These are phyloP conservation scores for Melanostigma gelatinosum DNA, from an alignment of 2,113 vertebrate species.

Conservation along the genomic window DNA sequence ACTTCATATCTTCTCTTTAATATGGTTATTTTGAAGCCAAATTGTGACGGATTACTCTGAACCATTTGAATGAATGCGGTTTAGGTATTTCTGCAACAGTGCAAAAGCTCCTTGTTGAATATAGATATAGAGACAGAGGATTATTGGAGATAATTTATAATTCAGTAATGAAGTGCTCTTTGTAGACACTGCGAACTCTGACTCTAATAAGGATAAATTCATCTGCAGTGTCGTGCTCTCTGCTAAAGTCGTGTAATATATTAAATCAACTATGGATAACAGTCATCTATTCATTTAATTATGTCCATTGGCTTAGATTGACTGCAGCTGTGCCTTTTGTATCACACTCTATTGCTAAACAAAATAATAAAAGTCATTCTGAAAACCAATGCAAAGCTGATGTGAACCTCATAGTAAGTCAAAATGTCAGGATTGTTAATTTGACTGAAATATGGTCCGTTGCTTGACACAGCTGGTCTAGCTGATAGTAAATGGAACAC, in stretches of 20 bases:
- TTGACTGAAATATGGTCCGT: slow-evolving; percentile 32
- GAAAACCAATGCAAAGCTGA: slow-evolving; percentile 29
- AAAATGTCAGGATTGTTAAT: slow-evolving; percentile 32
- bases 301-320: slow-evolving; percentile 57
- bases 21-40: slow-evolving; percentile 13
- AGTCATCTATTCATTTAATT: slow-evolving; percentile 69
- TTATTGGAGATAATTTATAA: slow-evolving; percentile 55
- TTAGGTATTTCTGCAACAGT: slow-evolving; percentile 29
- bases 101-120: slow-evolving; percentile 30
- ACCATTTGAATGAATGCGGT: slow-evolving; percentile 6
- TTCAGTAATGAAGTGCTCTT: slow-evolving; percentile 52
- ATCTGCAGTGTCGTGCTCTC: slow-evolving; percentile 51
- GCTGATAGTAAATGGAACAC: slow-evolving; percentile 44
- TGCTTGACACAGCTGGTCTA: slow-evolving; percentile 11
- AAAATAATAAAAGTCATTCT: slow-evolving; percentile 49
- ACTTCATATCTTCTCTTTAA: slow-evolving; percentile 18
- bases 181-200: slow-evolving; percentile 49
- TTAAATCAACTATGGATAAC: slow-evolving; percentile 67
- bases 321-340: slow-evolving; percentile 62
- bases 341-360: slow-evolving; percentile 45
- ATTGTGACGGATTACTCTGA: background rate
- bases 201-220: slow-evolving; percentile 65
- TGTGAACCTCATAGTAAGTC: slow-evolving; percentile 21
- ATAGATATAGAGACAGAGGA: slow-evolving; percentile 28
- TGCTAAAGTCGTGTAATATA: slow-evolving; percentile 52